Conservation (phyloP, 2,888 invertebrate species). For the Eremobia ochroleuca region DNA sequence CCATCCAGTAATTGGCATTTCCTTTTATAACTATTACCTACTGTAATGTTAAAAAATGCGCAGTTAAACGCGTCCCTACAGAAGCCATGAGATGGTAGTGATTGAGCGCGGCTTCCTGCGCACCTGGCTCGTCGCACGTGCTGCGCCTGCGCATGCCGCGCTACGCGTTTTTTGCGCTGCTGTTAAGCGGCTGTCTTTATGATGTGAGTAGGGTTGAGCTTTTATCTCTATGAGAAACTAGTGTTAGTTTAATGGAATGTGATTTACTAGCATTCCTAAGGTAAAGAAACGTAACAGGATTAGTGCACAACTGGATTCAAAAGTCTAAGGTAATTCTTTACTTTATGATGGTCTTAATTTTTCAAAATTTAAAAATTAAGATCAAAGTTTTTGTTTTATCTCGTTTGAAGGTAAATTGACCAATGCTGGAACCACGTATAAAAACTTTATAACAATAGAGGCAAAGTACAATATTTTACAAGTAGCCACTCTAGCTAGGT, state of each 20-base stretch:
- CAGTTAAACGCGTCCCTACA: constrained; percentile 21
- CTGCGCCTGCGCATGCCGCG: constrained; percentile 54
- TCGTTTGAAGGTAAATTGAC: background rate
- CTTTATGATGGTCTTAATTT: background rate
- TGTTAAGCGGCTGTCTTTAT: constrained; percentile 50
- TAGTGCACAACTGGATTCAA: background rate
- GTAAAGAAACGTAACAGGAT: background rate
- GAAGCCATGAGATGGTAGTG: constrained; percentile 61
- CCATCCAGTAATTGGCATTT: constrained; percentile 24
- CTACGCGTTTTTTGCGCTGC: constrained; percentile 56
- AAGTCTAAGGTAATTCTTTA: background rate
- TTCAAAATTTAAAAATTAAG: too few relatives aligned
- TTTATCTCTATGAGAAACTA: constrained; percentile 22
- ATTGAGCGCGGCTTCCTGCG: constrained; percentile 74
- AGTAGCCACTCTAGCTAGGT: too few relatives aligned
- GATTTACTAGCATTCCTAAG: background rate
- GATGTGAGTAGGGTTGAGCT: constrained; percentile 58
- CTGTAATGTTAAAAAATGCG: constrained; percentile 22
- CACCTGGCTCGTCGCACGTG: constrained; percentile 81
- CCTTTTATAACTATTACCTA: constrained; percentile 19
- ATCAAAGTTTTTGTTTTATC: background rate
- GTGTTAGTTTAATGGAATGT: constrained; percentile 1
- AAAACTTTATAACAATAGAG: background rate
- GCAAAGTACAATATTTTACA: background rate
- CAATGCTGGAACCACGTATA: background rate